Base-by-base conservation (phyloP, 1,140 invertebrate genomes). In the Cheumatopsyche charites region DNA sequence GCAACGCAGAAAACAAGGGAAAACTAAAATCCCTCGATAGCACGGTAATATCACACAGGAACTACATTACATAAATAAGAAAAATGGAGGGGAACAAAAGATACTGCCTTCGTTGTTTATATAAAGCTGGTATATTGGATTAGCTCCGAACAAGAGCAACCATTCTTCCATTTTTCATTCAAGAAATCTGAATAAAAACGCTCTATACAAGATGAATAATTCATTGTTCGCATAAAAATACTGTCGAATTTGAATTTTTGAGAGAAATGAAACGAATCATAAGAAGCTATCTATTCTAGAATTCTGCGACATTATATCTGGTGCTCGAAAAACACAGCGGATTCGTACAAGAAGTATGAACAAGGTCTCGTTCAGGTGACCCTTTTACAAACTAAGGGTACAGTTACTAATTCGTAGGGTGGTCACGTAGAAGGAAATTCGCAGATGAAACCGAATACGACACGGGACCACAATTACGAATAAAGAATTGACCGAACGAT, bases 1-100 rank as follows among this genome's bases (percentile, higher is more conserved):
- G 47, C 15, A 52, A 52, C n/a, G 29, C 29, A 3, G 47, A 52
- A 52, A 52, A 52, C 47, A 52, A 52, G 15, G 15, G 19, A 52
- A 52, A 52, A 52, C 47, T 52, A 52, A 52, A 52, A 52, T 52
- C 47, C 9, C 47, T 52, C 47, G 47, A 52, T 52, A 52, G 47
- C 15, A 52, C 9, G 9, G 47, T 7, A 52, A 52, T 15, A 17
- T 17, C 47, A 19, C 21, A 47, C 15, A 12, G 49, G 49, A 58
- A 58, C 21, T 12, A 58, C 19, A 23, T 23, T 55, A 23, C 17
- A 58, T 25, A 58, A 25, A 58, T 12, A 58, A 58, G 2, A 58
- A 58, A 58, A 58, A 58, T 23, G 43, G 2, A 42, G 5, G 43
- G 12, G 43, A 47, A 47, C 29, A 36, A 36, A 36, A 36, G 9